These are phyloP conservation scores for Cryptoblepharus egeriae DNA, from an alignment of 2,797 vertebrate genomes.

Conservation along the genomic window DNA sequence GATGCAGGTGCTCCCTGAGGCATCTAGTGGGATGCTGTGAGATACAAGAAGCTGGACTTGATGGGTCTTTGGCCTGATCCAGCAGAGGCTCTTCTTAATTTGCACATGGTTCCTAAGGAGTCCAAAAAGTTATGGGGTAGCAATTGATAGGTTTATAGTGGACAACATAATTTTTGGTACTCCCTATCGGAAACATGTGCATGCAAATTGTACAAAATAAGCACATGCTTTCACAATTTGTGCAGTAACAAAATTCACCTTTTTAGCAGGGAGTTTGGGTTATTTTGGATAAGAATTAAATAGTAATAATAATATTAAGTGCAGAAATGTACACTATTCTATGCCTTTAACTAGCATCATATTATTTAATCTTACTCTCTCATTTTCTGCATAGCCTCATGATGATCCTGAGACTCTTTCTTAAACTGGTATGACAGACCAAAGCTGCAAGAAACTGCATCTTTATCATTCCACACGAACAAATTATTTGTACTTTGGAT, in stretches of 20 bases:
- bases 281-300: not conserved
- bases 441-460: conserved; percentile 20
- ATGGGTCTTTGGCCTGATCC: too few relatives aligned
- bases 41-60: too few relatives aligned
- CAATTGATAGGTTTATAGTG: not conserved
- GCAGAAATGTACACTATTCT: not conserved
- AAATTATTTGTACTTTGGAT: conserved; percentile 40
- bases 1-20: too few relatives aligned
- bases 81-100: too few relatives aligned
- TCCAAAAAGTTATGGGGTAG: too few relatives aligned
- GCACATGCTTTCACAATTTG: not conserved
- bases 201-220: not conserved
- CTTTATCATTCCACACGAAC: not conserved
- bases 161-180: not conserved
- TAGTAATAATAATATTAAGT: too few relatives aligned
- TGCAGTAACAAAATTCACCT: not conserved
- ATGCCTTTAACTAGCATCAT: not conserved
- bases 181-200: not conserved
- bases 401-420: conserved; percentile 89
- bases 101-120: not conserved
- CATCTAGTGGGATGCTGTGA: too few relatives aligned
- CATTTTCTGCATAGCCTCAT: conserved; percentile 80
- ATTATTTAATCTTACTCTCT: conserved; percentile 3
- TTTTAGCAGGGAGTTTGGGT: not conserved
- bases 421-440: conserved; percentile 74